Base-by-base conservation (phyloP, 2,113 vertebrate species). In the Oxyruncus cristatus region DNA sequence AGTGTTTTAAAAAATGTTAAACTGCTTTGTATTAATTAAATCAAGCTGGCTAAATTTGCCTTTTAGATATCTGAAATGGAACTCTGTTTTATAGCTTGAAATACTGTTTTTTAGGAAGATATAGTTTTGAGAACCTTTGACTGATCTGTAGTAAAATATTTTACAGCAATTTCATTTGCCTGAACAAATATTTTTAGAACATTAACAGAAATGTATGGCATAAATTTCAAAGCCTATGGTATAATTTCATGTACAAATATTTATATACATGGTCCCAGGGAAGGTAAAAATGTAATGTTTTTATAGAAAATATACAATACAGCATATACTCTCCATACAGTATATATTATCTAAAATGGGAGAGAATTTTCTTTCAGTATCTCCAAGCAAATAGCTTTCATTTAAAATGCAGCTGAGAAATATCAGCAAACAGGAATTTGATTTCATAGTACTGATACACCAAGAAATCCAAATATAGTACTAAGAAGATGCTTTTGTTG, bases 241-340 rank as follows among this genome's bases (percentile, higher is more conserved):
- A 85, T 95, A 96, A 97, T 96, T 97, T 94, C 67, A 92, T 89
- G 85, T 81, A 67, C 61, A 95, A 97, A 96, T 96, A 94, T 96
- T 97, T 97, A 92, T 88, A 89, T 95, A 95, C 88, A 85, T 8
- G 79, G 59, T 92, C 88, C 65, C 83, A 89, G 79, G 85, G 88
- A 96, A 94, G 89, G 94, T 95, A 67, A 93, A 96, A 96, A 94
- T 94, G 52, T 92, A 71, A 89, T 95, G 80, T 93, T 96, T 97
- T 93, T 82, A 93, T 49, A 94, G 92, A 92, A 94, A 96, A 97
- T 96, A 97, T 86, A 88, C 85, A 96, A 92, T 86, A 52, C 46
- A 86, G 28, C 1, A 0, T 82, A 50, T 56, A 84, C 18, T 87
- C 11, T 67, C 46, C 28, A 14, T 82, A 70, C 5, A 86, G 56